These are phyloP conservation scores for Rhabdophis nuchalis DNA, from an alignment of 2,797 vertebrate species.

Conservation along the genomic window DNA sequence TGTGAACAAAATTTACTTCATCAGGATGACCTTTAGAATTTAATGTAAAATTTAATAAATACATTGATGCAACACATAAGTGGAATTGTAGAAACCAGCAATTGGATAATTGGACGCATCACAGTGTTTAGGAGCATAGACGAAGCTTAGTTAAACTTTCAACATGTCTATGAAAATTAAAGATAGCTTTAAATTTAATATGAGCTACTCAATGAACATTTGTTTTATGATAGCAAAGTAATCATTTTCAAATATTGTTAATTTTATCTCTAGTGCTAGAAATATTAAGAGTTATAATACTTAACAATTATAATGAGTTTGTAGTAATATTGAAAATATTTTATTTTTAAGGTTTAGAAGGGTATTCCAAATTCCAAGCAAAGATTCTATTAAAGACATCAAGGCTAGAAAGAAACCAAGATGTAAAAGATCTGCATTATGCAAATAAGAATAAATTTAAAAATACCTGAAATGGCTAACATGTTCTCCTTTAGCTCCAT, in stretches of 20 bases:
- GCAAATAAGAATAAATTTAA: not conserved
- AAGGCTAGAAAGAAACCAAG: not conserved
- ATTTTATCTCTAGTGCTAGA: not conserved
- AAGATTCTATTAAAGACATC: not conserved
- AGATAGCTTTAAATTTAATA: not conserved
- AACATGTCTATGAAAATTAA: not conserved
- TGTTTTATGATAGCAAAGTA: not conserved
- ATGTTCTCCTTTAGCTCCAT: conserved; percentile 35
- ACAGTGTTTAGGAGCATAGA: not conserved
- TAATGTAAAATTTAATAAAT: not conserved
- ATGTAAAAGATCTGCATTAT: not conserved
- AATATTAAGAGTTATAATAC: not conserved
- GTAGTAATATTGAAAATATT: not conserved
- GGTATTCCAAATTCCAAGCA: not conserved
- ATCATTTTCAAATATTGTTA: not conserved
- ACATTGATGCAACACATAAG: not conserved
- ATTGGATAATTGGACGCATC: not conserved
- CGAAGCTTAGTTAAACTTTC: not conserved
- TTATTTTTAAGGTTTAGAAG: not conserved
- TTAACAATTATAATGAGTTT: not conserved
- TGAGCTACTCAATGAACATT: not conserved
- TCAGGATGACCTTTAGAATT: not conserved
- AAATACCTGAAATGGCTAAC: conserved; percentile 52
- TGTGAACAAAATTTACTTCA: not conserved
- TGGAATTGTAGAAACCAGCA: not conserved